phyloP scores from a whole-genome alignment of 1,140 invertebrate genomes.

The Pseudomyrmex gracilis region DNA sequence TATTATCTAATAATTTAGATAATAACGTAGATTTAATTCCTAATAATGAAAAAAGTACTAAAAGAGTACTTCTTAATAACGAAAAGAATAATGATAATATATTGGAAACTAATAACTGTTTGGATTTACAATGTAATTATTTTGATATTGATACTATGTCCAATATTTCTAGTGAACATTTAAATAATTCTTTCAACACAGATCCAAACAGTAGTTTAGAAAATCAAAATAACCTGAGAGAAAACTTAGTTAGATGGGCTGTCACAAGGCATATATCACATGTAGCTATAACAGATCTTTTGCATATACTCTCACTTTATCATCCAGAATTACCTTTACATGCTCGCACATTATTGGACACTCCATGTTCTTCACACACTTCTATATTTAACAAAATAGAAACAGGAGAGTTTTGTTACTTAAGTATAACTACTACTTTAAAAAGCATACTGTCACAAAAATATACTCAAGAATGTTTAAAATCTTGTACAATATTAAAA shows the following conservation, averaged over 20 bases:
- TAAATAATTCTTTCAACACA: not conserved
- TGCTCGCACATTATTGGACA: not conserved
- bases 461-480: not conserved
- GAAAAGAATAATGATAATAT: conserved; percentile 2
- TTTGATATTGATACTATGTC: not conserved
- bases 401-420: conserved; percentile 13
- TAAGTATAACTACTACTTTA: not conserved
- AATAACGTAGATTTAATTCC: not conserved
- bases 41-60: conserved; percentile 11
- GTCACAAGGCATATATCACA: not conserved
- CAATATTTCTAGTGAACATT: not conserved
- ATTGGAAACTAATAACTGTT: not conserved
- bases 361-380: not conserved
- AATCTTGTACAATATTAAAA: not conserved
- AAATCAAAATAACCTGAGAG: not conserved
- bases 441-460: conserved; percentile 3
- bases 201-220: not conserved
- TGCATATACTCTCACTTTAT: conserved; percentile 7
- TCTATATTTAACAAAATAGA: not conserved
- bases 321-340: conserved; percentile 1
- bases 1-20: not conserved
- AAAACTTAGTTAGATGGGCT: not conserved
- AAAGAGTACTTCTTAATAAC: too few relatives aligned
- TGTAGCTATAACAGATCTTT: not conserved
- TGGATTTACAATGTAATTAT: not conserved